Conservation (phyloP, 2,113 vertebrate species). For the Paralichthys olivaceus region DNA sequence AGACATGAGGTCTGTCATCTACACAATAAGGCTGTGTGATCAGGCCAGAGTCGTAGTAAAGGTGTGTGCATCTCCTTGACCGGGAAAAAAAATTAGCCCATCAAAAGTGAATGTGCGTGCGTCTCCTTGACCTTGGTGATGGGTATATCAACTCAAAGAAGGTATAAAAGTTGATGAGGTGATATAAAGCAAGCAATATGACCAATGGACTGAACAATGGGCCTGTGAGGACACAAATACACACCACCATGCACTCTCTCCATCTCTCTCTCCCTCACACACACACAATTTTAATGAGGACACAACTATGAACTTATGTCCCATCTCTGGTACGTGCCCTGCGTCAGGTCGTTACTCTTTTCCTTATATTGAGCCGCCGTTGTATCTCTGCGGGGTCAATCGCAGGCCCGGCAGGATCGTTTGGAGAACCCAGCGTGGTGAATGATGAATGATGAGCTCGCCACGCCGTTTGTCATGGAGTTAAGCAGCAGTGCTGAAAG, state of each 20-base stretch:
- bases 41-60: conserved; percentile 8
- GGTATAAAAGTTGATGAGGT: conserved; percentile 72
- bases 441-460: conserved; percentile 44
- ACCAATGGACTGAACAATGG: conserved; percentile 67
- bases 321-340: conserved; percentile 35
- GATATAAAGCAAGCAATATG: conserved; percentile 63
- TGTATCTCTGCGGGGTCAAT: conserved; percentile 56
- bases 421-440: conserved; percentile 39
- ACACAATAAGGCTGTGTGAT: conserved; percentile 9
- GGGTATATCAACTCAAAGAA: conserved; percentile 51
- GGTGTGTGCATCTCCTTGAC: conserved; percentile 60
- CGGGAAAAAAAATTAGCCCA: conserved; percentile 42
- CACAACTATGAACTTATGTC: conserved; percentile 27
- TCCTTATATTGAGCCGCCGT: conserved; percentile 50
- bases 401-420: conserved; percentile 30
- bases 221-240: conserved; percentile 39
- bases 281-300: conserved; percentile 58
- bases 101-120: conserved; percentile 21
- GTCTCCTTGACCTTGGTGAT: conserved; percentile 69
- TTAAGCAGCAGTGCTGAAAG: conserved; percentile 21
- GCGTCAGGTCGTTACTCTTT: conserved; percentile 40
- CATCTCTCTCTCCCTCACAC: conserved; percentile 12
- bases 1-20: background rate
- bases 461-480: conserved; percentile 28
- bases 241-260: conserved; percentile 29